These are phyloP conservation scores for Latrodectus hesperus DNA, from an alignment of 2,888 invertebrate genomes.

Conservation along the genomic window DNA sequence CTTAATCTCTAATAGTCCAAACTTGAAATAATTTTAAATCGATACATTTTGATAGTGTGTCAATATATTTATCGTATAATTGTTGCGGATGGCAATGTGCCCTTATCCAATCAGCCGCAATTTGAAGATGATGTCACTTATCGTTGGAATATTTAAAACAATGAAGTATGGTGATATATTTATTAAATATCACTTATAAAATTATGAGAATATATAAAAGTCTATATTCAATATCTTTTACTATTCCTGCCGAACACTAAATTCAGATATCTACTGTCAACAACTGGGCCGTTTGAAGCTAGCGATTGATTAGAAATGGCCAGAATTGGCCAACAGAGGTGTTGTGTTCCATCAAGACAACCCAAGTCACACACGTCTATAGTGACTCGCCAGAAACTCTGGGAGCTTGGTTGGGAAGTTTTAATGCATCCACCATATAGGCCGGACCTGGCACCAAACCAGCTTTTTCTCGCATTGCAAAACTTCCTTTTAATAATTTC, in stretches of 20 bases:
- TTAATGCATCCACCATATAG: neutral
- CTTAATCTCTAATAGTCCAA: too few species aligned
- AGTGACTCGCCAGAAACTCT: conserved; percentile 8
- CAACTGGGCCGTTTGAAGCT: neutral
- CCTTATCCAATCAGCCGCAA: too few species aligned
- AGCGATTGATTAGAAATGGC: conserved; percentile 8
- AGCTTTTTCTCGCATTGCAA: neutral
- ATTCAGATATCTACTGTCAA: neutral
- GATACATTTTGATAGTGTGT: too few species aligned
- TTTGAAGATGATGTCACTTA: too few species aligned
- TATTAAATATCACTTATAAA: too few species aligned
- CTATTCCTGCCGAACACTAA: neutral
- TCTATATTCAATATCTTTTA: too few species aligned
- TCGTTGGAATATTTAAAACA: too few species aligned
- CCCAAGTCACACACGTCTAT: conserved; percentile 1
- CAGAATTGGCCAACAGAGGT: neutral
- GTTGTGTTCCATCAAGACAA: neutral
- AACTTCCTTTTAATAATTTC: neutral
- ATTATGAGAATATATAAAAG: too few species aligned
- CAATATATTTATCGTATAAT: too few species aligned
- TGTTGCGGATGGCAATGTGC: too few species aligned
- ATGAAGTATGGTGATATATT: too few species aligned
- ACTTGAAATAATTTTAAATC: too few species aligned
- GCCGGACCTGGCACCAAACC: neutral
- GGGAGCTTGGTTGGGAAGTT: neutral